These are phyloP conservation scores for Aelia acuminata DNA, from an alignment of 2,888 invertebrate species.

Conservation along the genomic window DNA sequence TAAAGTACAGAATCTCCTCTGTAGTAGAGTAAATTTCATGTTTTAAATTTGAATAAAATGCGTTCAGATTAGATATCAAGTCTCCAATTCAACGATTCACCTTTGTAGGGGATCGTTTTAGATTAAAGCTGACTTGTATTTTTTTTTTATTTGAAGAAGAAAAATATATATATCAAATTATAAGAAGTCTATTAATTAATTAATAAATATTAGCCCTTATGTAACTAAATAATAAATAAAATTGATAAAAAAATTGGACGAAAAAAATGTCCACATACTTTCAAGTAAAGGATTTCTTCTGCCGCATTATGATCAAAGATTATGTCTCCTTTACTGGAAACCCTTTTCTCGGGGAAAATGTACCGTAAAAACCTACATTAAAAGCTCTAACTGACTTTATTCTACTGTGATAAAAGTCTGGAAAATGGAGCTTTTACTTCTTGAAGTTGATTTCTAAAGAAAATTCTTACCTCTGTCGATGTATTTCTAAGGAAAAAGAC, in stretches of 20 bases:
- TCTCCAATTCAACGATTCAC: too few relatives aligned
- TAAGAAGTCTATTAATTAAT: too few relatives aligned
- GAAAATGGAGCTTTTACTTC: conserved; percentile 14
- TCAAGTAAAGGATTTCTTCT: background rate
- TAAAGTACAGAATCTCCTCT: too few relatives aligned
- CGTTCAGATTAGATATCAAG: too few relatives aligned
- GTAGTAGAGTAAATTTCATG: too few relatives aligned
- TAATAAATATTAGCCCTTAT: too few relatives aligned
- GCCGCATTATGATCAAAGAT: conserved; percentile 11
- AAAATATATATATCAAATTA: too few relatives aligned
- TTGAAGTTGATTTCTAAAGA: background rate
- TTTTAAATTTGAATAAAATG: too few relatives aligned
- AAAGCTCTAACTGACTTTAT: background rate
- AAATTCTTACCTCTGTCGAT: background rate
- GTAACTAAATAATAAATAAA: background rate
- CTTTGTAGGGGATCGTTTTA: too few relatives aligned
- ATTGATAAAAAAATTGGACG: background rate
- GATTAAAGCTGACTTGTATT: too few relatives aligned
- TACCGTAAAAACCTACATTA: background rate
- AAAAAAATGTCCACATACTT: background rate
- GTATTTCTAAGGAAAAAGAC: background rate
- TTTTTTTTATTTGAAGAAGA: too few relatives aligned
- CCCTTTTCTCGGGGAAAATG: background rate
- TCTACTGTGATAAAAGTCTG: background rate
- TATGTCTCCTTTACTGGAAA: background rate